These are phyloP conservation scores for Pholis gunnellus DNA, from an alignment of 2,113 vertebrate species.

Conservation along the genomic window DNA sequence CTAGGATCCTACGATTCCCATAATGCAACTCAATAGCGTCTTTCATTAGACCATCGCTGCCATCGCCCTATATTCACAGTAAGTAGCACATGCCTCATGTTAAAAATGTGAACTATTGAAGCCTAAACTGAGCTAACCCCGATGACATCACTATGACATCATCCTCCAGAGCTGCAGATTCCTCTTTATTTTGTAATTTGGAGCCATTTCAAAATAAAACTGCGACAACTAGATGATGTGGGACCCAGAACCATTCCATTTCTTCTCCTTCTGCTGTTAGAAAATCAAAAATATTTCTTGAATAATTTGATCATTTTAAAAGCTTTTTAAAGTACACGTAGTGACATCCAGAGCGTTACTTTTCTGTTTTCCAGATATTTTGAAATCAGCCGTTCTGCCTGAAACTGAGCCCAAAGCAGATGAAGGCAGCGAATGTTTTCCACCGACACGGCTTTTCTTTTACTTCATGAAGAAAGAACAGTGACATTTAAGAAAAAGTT, in stretches of 20 bases:
- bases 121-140: too few relatives aligned
- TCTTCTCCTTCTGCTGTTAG: neutral
- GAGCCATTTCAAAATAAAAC: slow-evolving; percentile 5
- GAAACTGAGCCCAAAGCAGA: slow-evolving; percentile 13
- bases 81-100: neutral
- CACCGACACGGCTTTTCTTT: neutral
- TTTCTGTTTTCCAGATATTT: neutral
- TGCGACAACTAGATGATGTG: slow-evolving; percentile 5
- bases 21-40: neutral
- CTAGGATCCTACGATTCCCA: neutral
- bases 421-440: slow-evolving; percentile 10
- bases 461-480: slow-evolving; percentile 14
- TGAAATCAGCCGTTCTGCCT: slow-evolving; percentile 5
- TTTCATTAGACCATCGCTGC: neutral
- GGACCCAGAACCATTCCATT: neutral
- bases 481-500: slow-evolving; percentile 20
- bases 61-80: neutral
- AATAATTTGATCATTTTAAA: neutral
- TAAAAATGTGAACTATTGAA: neutral
- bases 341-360: neutral
- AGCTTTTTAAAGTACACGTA: neutral
- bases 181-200: neutral
- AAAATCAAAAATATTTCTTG: slow-evolving; percentile 17
- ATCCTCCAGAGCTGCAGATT: neutral
- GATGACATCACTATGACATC: slow-evolving; percentile 1